Base-by-base conservation (phyloP, 2,888 invertebrate genomes). In the Colletes collaris region DNA sequence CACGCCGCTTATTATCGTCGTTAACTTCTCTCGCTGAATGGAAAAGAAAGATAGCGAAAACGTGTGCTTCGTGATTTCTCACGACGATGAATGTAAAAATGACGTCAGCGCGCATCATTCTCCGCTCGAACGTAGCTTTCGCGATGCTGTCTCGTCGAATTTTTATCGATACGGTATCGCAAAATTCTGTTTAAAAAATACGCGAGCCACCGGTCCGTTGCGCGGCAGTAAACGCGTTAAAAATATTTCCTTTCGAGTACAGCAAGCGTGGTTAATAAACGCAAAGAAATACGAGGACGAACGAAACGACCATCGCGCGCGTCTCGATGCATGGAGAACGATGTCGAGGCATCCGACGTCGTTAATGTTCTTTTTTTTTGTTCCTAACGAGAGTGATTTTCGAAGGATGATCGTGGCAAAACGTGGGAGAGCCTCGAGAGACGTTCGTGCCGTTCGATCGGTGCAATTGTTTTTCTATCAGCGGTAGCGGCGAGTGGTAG, bases 381-480 rank as follows among this genome's bases (percentile, higher is more conserved):
- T 4, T 0, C 11, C 46, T 37, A n/a, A 58, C 13, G 7, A 53
- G 46, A n/a, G 19, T 49, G 59, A 70, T 81, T 76, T 81, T 81
- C 69, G 63, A 73, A 53, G 50, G 72, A 67, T 81, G 69, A 60
- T 62, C 11, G 50, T 16, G n/a, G 11, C 44, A 8, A 16, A 46
- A 59, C 75, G 75, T 67, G 70, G 63, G 56, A 71, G 70, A 65
- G 55, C 35, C 64, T 74, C 44, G 67, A 50, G 10, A 50, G 16
- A n/a, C 46, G 19, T 8, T 60, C 11, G 44, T 46, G 19, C 53
- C 49, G 66, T 35, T 53, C 69, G 65, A 63, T 50, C 5, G 16
- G 16, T n/a, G 13, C 65, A 69, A 72, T 82, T 55, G 62, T 71
- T 60, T 81, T 72, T 73, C 44, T 52, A 37, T 52, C 60, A 46